Base-by-base conservation (phyloP, 1,140 invertebrate genomes). In the Brachionus angularis region DNA sequence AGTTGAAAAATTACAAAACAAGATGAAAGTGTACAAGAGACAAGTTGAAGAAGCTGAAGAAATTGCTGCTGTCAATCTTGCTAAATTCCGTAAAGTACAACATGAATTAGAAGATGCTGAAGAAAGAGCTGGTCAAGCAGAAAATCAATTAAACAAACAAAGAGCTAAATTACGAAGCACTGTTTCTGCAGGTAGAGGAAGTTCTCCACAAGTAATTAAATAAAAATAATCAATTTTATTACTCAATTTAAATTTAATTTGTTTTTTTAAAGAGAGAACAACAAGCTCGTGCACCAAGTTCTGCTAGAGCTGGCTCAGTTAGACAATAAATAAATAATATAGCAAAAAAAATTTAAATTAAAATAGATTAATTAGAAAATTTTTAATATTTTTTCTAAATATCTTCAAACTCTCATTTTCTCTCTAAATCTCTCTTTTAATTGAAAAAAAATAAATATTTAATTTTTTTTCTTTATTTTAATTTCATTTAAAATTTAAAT, bases 1-100 rank as follows among this genome's bases (percentile, higher is more conserved):
- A 74, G 92, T 96, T 75, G 95, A 98, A 85, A 97, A 96, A 87
- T 87, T 98, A 61, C 93, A 97, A 86, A 89, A 93, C 84, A 98
- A 98, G 87, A 96, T 98, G 86, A 96, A 96, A 86, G 93, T 91
- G 74, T 97, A 96, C 88, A 97, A 96, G 89, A 90, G 93, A 84
- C 94, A 97, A 86, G 95, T 97, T 78, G 95, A 97, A 80, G 95
- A 98, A 83, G 93, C 94, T 75, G 93, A 97, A 85, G 94, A 98
- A 84, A 94, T 97, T 78, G 94, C 94, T 77, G 93, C 92, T 79
- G 87, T 96, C 76, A 97, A 97, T 85, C 88, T 97, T 82, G 94
- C 93, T 83, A 98, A 98, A 86, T 98, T 96, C 91, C 91, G 95
- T 80, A 98, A 98, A 84, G 91, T 93, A 14, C 70, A 71, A 61